These are phyloP conservation scores for Oscheius onirici DNA, from an alignment of 2,888 invertebrate species.

Conservation along the genomic window DNA sequence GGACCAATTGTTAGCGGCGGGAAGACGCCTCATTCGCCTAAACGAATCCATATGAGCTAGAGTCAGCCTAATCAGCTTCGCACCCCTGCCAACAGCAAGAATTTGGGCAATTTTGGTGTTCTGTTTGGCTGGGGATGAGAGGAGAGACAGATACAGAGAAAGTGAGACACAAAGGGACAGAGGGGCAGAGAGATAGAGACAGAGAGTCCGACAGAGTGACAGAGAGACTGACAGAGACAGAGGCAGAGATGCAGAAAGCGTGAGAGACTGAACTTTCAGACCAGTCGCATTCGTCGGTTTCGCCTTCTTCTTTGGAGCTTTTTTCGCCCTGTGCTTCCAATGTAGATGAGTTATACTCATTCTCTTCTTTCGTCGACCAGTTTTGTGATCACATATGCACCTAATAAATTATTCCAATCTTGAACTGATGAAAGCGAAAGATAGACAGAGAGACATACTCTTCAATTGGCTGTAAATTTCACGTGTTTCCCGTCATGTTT, in stretches of 20 bases:
- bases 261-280: conserved; percentile 39
- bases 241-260: neutral
- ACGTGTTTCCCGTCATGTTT: too few species aligned
- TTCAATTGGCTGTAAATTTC: too few species aligned
- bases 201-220: neutral
- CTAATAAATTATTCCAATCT: too few species aligned
- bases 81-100: neutral
- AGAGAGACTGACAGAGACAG: neutral
- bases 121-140: neutral
- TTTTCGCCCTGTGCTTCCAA: conserved; percentile 60
- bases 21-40: conserved; percentile 11
- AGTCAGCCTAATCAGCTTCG: conserved; percentile 1
- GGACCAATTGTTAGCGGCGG: conserved; percentile 4
- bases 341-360: conserved; percentile 38
- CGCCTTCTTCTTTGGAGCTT: conserved; percentile 57
- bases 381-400: too few species aligned
- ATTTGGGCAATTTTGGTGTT: neutral
- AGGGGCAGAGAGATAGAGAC: neutral
- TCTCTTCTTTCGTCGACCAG: too few species aligned
- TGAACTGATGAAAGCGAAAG: too few species aligned
- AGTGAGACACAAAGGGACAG: neutral
- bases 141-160: neutral
- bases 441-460: too few species aligned
- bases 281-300: conserved; percentile 52
- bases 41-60: neutral